These are phyloP conservation scores for Cheilosia vernalis DNA, from an alignment of 2,888 invertebrate genomes.

Conservation along the genomic window DNA sequence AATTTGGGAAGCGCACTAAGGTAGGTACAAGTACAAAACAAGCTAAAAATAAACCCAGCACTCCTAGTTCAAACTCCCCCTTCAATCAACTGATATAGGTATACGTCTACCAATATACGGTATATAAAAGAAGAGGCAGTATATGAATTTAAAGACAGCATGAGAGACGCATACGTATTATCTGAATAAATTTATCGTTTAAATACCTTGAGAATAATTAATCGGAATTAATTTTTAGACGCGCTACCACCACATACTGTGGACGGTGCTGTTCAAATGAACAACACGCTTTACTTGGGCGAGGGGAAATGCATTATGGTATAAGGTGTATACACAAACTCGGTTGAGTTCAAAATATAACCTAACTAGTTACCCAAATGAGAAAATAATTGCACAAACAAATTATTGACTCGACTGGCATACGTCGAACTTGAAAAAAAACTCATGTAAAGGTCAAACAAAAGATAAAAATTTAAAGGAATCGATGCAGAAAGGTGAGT, in stretches of 20 bases:
- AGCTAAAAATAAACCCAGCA: constrained; percentile 6
- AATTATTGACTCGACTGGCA: constrained; percentile 57
- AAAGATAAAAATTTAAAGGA: constrained; percentile 73
- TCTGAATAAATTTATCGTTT: constrained; percentile 52
- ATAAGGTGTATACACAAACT: constrained; percentile 27
- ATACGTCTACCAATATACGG: neutral
- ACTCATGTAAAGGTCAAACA: constrained; percentile 67
- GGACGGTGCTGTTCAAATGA: constrained; percentile 41
- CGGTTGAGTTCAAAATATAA: constrained; percentile 14
- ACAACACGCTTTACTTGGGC: constrained; percentile 16
- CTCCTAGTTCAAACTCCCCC: constrained; percentile 25
- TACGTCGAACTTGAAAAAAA: constrained; percentile 68
- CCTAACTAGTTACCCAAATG: constrained; percentile 37
- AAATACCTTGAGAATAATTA: constrained; percentile 71
- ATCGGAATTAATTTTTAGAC: constrained; percentile 55
- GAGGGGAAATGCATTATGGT: constrained; percentile 10
- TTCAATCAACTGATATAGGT: constrained; percentile 2
- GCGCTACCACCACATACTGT: constrained; percentile 20
- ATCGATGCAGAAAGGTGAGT: constrained; percentile 63
- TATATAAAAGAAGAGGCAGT: neutral
- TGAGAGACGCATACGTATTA: constrained; percentile 7
- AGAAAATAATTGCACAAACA: constrained; percentile 71
- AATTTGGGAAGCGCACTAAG: constrained; percentile 24
- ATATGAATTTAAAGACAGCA: neutral
- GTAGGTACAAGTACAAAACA: neutral